phyloP scores from a whole-genome alignment of 1,140 invertebrate species.

The Cotesia chilonis region DNA sequence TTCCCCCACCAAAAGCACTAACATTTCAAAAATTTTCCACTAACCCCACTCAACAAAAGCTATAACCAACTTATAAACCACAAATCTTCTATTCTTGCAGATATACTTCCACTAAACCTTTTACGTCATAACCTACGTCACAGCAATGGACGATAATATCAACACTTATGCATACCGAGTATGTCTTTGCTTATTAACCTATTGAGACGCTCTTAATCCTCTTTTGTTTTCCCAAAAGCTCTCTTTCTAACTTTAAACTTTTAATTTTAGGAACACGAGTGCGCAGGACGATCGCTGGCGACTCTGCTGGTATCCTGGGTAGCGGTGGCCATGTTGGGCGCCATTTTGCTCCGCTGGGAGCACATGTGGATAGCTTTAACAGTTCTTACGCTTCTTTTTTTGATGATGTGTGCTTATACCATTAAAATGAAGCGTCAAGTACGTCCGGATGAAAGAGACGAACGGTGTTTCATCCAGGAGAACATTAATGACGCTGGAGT shows the following conservation, averaged over 20 bases:
- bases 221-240: background rate
- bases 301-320: constrained; percentile 55
- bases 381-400: constrained; percentile 51
- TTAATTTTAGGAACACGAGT: constrained; percentile 40
- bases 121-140: constrained; percentile 18
- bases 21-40: no score
- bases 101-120: constrained; percentile 33
- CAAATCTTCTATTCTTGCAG: constrained; percentile 36
- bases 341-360: constrained; percentile 52
- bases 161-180: constrained; percentile 40
- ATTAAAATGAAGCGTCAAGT: constrained; percentile 38
- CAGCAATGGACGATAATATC: constrained; percentile 41
- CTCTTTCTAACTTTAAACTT: background rate
- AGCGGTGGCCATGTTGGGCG: constrained; percentile 50
- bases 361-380: constrained; percentile 55
- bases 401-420: constrained; percentile 50
- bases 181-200: constrained; percentile 25
- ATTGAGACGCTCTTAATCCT: no score
- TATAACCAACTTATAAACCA: background rate
- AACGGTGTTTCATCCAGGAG: constrained; percentile 22
- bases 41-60: no score
- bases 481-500: background rate
- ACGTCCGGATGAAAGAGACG: constrained; percentile 39
- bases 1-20: no score
- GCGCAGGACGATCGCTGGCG: constrained; percentile 49